These are phyloP conservation scores for Acrocephalus arundinaceus DNA, from an alignment of 2,113 vertebrate genomes.

Conservation along the genomic window DNA sequence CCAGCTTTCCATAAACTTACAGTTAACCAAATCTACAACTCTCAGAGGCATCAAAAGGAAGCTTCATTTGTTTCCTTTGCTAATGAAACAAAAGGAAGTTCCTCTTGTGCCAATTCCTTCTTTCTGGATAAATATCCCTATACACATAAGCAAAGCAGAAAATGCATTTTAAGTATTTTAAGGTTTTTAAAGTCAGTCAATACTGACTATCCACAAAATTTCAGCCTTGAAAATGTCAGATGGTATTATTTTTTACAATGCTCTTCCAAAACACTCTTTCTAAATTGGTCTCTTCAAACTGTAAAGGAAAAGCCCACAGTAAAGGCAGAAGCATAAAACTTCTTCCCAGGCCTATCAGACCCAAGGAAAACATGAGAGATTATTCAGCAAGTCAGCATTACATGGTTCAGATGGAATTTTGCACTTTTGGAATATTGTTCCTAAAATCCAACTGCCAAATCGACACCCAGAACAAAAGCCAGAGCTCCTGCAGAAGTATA, in stretches of 20 bases:
- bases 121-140: not conserved
- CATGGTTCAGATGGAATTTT: not conserved
- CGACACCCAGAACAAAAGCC: not conserved
- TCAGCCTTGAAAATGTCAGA: not conserved
- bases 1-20: not conserved
- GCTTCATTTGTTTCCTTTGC: not conserved
- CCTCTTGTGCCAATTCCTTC: not conserved
- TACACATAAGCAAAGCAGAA: not conserved
- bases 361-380: not conserved
- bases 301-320: not conserved
- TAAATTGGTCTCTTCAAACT: not conserved
- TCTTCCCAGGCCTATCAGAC: not conserved
- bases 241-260: constrained; percentile 1
- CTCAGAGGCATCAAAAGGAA: not conserved
- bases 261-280: not conserved
- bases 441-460: not conserved
- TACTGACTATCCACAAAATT: not conserved
- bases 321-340: not conserved
- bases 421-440: not conserved
- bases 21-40: not conserved
- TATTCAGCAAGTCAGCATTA: not conserved
- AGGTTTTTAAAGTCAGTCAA: not conserved
- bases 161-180: not conserved
- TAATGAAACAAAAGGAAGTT: not conserved
- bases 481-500: not conserved